phyloP scores from a whole-genome alignment of 2,797 vertebrate genomes.

The Enteromius trimaculatus region DNA sequence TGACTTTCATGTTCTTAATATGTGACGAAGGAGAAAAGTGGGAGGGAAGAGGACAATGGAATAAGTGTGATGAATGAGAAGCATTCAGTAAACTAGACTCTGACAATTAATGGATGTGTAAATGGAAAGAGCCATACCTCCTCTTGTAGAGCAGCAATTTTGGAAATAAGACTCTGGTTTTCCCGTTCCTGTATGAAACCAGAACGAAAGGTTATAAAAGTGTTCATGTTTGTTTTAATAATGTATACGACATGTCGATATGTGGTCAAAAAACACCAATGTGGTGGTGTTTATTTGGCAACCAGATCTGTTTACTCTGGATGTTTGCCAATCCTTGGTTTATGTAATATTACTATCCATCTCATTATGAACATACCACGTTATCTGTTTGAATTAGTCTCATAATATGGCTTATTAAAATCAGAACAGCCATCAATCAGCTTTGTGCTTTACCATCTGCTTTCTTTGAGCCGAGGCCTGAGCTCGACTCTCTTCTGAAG shows the following conservation, averaged over 20 bases:
- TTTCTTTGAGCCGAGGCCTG: conserved; percentile 79
- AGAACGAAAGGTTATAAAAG: not conserved
- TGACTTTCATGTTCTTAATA: conserved; percentile 78
- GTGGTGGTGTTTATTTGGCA: not conserved
- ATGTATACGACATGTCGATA: not conserved
- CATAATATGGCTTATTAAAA: not conserved
- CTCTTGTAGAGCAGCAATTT: conserved; percentile 86
- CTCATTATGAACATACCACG: not conserved
- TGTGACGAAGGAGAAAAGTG: not conserved
- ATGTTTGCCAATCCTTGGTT: not conserved
- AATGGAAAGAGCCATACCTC: conserved; percentile 77
- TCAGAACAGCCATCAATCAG: not conserved
- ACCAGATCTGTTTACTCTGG: not conserved
- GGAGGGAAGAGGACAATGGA: not conserved
- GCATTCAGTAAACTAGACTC: not conserved
- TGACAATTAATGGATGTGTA: not conserved
- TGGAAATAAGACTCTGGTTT: conserved; percentile 82
- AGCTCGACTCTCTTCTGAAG: conserved; percentile 81
- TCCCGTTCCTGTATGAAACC: conserved; percentile 81
- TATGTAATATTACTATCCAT: not conserved
- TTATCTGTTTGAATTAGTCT: conserved; percentile 17
- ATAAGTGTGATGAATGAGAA: not conserved
- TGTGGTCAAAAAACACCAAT: not conserved
- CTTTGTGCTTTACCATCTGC: conserved; percentile 77
- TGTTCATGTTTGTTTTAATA: not conserved